Base-by-base conservation (phyloP, 2,797 vertebrate species). In the Thaleichthys pacificus region DNA sequence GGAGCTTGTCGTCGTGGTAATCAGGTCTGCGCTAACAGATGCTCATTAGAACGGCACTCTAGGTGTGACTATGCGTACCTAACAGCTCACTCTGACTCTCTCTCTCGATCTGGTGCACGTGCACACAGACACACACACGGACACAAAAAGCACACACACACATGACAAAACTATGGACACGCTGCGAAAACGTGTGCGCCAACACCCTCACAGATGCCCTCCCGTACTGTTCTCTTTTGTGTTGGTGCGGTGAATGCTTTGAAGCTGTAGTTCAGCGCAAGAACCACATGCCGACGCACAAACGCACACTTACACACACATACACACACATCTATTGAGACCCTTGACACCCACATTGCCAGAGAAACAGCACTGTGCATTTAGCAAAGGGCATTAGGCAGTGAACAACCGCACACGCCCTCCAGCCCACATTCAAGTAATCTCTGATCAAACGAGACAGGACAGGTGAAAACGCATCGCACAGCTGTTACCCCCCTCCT, bases 1-100 rank as follows among this genome's bases (percentile, higher is more conserved):
- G 87, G 91, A 87, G 88, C 76, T 77, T 7, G 38, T 28, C 47
- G 24, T 87, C 84, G 81, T 71, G 79, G 85, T 84, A 85, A 86
- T 83, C 82, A 80, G 83, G 84, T 79, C 85, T 88, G 84, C 68
- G 73, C 88, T 79, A 87, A 90, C 91, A 91, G 88, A 89, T 85
- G 91, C 87, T 92, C 87, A 91, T 92, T 92, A 91, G 83, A 88
- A 89, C 84, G 84, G 83, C 14, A 66, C 21, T 28, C 5, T 51
- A 47, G 38, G 22, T n/a, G 42, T 28, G 42, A n/a, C 32, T 42
- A 32, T 66, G 15, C 49, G 17, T 21, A 56, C 51, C 66, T 56
- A 30, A 63, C 32, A 72, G 30, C 61, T 87, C 87, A 82, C 73
- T 74, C 17, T 38, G 61, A 38, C 12, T 32, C 24, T 14, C 26